phyloP scores from a whole-genome alignment of 92 coral and sea anemone species.

The Muricea muricata region DNA sequence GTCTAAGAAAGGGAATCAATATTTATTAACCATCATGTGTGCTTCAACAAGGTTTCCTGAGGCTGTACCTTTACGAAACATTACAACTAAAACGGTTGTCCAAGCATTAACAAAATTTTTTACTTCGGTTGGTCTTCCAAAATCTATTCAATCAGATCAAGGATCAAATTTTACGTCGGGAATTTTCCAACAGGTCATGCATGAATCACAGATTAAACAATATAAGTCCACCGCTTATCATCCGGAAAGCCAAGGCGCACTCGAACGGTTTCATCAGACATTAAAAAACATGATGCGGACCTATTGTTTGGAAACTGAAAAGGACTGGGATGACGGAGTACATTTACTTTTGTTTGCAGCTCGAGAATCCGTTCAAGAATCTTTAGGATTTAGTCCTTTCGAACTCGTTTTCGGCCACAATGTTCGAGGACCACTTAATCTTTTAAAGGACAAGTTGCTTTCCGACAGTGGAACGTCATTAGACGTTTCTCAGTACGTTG shows the following conservation, averaged over 20 bases:
- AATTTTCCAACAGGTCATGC: conserved; percentile 74
- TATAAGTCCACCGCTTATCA: conserved; percentile 66
- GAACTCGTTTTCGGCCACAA: conserved; percentile 64
- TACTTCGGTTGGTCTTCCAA: conserved; percentile 64
- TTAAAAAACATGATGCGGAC: conserved; percentile 53
- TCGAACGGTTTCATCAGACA: conserved; percentile 60
- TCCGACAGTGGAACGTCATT: background rate
- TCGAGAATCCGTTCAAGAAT: conserved; percentile 66
- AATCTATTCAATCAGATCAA: conserved; percentile 70
- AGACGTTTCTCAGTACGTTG: conserved; percentile 47
- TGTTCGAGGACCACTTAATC: conserved; percentile 68
- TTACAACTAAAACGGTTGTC: conserved; percentile 63
- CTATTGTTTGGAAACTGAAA: conserved; percentile 51
- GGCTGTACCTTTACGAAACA: conserved; percentile 60
- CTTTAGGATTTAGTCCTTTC: conserved; percentile 69
- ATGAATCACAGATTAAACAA: conserved; percentile 59
- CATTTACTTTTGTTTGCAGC: conserved; percentile 53
- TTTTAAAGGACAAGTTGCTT: conserved; percentile 57
- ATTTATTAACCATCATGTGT: conserved; percentile 66
- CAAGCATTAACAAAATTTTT: conserved; percentile 66
- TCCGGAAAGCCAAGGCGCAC: conserved; percentile 65
- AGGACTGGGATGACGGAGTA: conserved; percentile 61
- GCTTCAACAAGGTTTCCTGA: conserved; percentile 58
- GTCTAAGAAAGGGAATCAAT: conserved; percentile 64
- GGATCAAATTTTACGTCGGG: conserved; percentile 76